Conservation (phyloP, 2,888 invertebrate species). For the Eilema sororculum region DNA sequence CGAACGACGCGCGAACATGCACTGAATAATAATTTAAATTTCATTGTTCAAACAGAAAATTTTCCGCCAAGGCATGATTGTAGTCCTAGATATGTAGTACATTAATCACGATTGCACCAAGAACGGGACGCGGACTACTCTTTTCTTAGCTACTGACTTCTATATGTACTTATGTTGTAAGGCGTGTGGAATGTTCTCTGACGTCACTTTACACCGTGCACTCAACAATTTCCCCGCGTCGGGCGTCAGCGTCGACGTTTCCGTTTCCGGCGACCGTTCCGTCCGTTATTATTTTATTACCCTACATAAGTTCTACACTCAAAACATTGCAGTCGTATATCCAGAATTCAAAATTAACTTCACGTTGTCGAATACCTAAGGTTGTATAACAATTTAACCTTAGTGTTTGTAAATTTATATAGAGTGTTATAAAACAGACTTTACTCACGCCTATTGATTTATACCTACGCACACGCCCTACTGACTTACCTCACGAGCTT, state of each 20-base stretch:
- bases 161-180: constrained; percentile 11
- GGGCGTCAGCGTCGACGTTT: constrained; percentile 63
- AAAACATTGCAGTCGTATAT: constrained; percentile 45
- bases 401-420: not conserved
- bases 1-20: no score
- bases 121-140: not conserved
- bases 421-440: not conserved
- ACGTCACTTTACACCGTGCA: constrained; percentile 52
- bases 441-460: not conserved
- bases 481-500: no score
- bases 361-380: constrained; percentile 1
- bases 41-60: not conserved
- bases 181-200: constrained; percentile 20
- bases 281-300: constrained; percentile 66
- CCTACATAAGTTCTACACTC: constrained; percentile 51
- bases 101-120: not conserved
- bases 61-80: not conserved
- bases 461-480: no score
- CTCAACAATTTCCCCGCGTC: constrained; percentile 56
- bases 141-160: constrained; percentile 1
- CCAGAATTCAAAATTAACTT: constrained; percentile 33
- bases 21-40: not conserved
- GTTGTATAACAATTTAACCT: not conserved
- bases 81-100: not conserved
- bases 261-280: constrained; percentile 63